Evolutionary conservation across 2,113 vertebrate genomes (phyloP).

Genomic region (Capreolus pygargus): DNA sequence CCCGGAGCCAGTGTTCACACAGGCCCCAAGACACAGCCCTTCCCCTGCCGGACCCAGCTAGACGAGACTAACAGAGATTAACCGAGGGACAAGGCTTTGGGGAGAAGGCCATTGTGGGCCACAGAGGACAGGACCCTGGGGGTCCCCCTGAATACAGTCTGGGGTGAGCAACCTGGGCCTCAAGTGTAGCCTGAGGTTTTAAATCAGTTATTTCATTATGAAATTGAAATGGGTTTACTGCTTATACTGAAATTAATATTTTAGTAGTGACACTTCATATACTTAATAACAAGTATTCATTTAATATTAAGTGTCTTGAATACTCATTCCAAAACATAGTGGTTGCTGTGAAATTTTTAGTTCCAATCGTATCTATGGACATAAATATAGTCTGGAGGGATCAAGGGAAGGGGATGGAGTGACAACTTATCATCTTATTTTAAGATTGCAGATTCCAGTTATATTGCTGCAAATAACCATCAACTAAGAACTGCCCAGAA

Average conservation of each 20-base stretch:
- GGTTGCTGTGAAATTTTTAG: background rate
- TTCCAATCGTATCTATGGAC: fast-evolving
- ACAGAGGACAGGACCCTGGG: fast-evolving
- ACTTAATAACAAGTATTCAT: background rate
- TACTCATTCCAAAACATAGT: fast-evolving
- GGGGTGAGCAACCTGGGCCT: background rate
- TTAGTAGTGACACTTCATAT: background rate
- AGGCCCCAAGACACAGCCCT: fast-evolving
- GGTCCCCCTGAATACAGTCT: fast-evolving
- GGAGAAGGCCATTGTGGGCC: background rate
- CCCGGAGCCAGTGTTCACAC: background rate
- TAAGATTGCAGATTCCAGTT: background rate
- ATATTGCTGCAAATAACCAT: fast-evolving
- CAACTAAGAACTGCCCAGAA: background rate
- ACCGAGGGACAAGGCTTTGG: too few species aligned
- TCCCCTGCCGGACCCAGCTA: background rate
- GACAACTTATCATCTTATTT: background rate
- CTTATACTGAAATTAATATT: background rate
- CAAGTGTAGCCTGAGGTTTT: background rate
- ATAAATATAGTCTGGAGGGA: background rate
- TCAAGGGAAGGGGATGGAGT: fast-evolving
- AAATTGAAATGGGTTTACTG: background rate
- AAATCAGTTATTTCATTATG: background rate
- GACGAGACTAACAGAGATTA: fast-evolving
- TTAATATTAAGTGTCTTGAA: fast-evolving